Base-by-base conservation (phyloP, 2,888 invertebrate genomes). In the Caprella mutica region DNA sequence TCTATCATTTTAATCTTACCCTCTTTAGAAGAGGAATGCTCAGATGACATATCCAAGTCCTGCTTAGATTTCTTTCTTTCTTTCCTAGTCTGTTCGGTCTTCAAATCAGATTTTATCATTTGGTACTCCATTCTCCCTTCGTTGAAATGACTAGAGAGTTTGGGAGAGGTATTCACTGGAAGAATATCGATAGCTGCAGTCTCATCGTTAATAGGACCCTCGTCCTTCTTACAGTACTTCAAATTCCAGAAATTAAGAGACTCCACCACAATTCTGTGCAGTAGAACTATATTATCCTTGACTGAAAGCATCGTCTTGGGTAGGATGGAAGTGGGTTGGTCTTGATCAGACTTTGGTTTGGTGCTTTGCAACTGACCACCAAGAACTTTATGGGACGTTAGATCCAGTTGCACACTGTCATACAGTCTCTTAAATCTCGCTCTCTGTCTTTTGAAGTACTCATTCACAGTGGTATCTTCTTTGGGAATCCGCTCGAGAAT, bases 161-260 rank as follows among this genome's bases (percentile, higher is more conserved):
- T n/a, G n/a, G n/a, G n/a, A n/a, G n/a, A n/a, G n/a, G n/a, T n/a
- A n/a, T n/a, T n/a, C n/a, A n/a, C n/a, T n/a, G n/a, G n/a, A n/a
- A n/a, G n/a, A n/a, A n/a, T n/a, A n/a, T n/a, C n/a, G n/a, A n/a
- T n/a, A n/a, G n/a, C n/a, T n/a, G n/a, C n/a, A n/a, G n/a, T n/a
- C n/a, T n/a, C n/a, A n/a, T n/a, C n/a, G n/a, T n/a, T n/a, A n/a
- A n/a, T n/a, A n/a, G n/a, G n/a, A n/a, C n/a, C n/a, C n/a, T n/a
- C n/a, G n/a, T n/a, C n/a, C n/a, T n/a, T n/a, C n/a, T n/a, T n/a
- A n/a, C n/a, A n/a, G n/a, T n/a, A n/a, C n/a, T n/a, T n/a, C n/a
- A n/a, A n/a, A 66, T 83, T 85, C 87, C 87, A 88, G n/a, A 74
- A 74, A 24, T 78, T 78, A 12, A 85, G 81, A 19, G 81, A 79